Evolutionary conservation across 2,888 invertebrate species (phyloP), one percentile per base, ranked within the genome.

Genomic region (Orthonevra nobilis): DNA sequence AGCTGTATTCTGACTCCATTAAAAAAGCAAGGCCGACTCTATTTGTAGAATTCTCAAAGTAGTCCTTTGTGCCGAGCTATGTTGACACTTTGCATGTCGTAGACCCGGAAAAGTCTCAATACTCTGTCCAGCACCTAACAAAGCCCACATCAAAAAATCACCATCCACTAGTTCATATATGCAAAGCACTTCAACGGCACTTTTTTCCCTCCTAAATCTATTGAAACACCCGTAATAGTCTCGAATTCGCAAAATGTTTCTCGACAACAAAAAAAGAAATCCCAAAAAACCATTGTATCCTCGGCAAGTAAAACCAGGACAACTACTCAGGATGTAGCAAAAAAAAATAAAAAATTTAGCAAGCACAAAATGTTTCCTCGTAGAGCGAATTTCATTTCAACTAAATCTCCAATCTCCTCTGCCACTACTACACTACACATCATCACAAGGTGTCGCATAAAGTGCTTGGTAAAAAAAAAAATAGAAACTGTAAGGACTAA

Each of bases 381-480:
- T n/a, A 54, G 68, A n/a, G n/a, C n/a, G n/a, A 61, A 60, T 40
- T 56, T 32, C 52, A 61, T 48, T 54, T 34, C 61, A 32, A 12
- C 52, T 23, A 61, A 61, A 56, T 17, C 2, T 28, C 38, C n/a
- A n/a, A n/a, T n/a, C n/a, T n/a, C n/a, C n/a, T n/a, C n/a, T n/a
- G n/a, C 32, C 40, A 32, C 44, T 26, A 46, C 23, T 44, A 42
- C 2, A 6, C 50, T n/a, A 32, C 14, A 42, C 58, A 44, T 32
- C 52, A 63, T 63, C 50, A 52, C 26, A 75, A 75, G 75, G 75
- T 75, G 75, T 75, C 63, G 50, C 75, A 70, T 56, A 70, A 75
- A 75, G 74, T 75, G 44, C 69, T 69, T 70, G 46, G 5, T 19
- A 38, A 40, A 28, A 23, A 46, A 54, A 23, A 36, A 52, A 2